Evolutionary conservation across 2,113 vertebrate genomes (phyloP), one percentile per base, ranked within the genome.

Genomic region (Choloepus hoffmanni): DNA sequence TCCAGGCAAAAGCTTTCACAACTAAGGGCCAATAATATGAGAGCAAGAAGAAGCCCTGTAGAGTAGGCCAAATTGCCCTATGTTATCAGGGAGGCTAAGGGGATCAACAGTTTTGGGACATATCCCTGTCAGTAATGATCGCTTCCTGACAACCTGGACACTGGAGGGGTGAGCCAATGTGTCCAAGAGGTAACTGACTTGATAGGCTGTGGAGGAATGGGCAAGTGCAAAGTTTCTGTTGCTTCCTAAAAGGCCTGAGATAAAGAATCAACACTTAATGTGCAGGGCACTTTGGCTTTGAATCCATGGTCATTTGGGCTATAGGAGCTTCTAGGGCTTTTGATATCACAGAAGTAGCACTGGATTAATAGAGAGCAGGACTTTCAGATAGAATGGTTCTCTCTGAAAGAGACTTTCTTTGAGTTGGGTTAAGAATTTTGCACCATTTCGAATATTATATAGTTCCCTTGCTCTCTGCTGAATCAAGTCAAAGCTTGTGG

Each of bases 1-100:
- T 78, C 87, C 78, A 94, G 73, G 72, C 92, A 97, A 97, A 97
- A 94, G 72, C 77, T 33, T 96, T 6, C 82, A 40, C n/a, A 62
- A 85, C 2, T 1, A 89, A 87, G 77, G 92, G 8, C 23, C 70
- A 93, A 73, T 90, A 50, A 79, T 48, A 79, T 72, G 63, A 81
- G 83, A n/a, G 78, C 63, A 82, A 40, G n/a, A 82, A 40, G n/a
- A 89, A 93, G n/a, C 68, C 89, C 53, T 65, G 6, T 63, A 70
- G 21, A 50, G 62, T 89, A 60, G 58, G 50, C 30, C 40, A 88
- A 12, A n/a, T 58, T 63, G 50, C 45, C 68, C 84, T 78, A 53
- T 68, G 63, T 83, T 78, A 97, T 85, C 89, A 65, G 79, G 43
- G 53, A n/a, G n/a, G 65, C 16, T 24, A n/a, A 74, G 33, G 87